Conservation (phyloP, 2,888 invertebrate species). For the Agriopis leucophaearia region DNA sequence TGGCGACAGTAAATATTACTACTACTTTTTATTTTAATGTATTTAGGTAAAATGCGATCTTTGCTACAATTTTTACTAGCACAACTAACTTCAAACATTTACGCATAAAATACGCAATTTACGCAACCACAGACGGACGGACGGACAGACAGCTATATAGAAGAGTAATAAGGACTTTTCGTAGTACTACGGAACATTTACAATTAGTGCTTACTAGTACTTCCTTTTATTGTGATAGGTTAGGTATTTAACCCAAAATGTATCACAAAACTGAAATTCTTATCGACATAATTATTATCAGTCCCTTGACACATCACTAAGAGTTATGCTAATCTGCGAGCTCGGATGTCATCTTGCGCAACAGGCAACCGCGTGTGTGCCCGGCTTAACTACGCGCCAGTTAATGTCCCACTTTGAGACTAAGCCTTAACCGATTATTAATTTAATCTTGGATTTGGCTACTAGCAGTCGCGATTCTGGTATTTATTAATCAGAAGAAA, state of each 20-base stretch:
- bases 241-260: neutral
- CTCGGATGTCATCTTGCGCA: slow-evolving; percentile 84
- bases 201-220: no score
- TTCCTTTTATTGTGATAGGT: no score
- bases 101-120: neutral
- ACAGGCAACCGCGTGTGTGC: slow-evolving; percentile 78
- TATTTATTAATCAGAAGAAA: neutral
- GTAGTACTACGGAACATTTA: no score
- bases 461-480: slow-evolving; percentile 1
- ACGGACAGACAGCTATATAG: no score
- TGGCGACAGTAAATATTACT: slow-evolving; percentile 24
- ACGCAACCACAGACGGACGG: no score
- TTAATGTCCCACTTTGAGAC: slow-evolving; percentile 68
- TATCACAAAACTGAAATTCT: neutral
- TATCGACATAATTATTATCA: slow-evolving; percentile 45
- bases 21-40: slow-evolving; percentile 6
- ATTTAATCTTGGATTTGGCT: slow-evolving; percentile 36
- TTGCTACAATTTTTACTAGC: neutral
- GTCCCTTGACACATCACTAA: slow-evolving; percentile 61
- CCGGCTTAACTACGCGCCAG: slow-evolving; percentile 72
- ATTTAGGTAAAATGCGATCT: neutral
- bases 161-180: no score
- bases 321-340: slow-evolving; percentile 78
- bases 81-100: neutral
- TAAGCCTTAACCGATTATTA: slow-evolving; percentile 53